phyloP scores from a whole-genome alignment of 2,113 vertebrate species.

The Castor canadensis region DNA sequence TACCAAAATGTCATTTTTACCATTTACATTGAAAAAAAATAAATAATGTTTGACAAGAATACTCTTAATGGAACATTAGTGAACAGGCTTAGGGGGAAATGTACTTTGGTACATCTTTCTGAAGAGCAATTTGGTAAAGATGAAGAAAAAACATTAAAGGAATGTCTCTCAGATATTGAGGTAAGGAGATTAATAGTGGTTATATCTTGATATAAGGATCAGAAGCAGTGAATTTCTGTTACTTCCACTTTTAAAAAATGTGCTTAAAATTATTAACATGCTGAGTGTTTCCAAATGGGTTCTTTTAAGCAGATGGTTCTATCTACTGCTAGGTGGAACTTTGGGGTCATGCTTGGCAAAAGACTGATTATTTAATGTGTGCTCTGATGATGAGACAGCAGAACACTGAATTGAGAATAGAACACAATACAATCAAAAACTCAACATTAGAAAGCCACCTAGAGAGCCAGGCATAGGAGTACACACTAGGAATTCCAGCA shows the following conservation, averaged over 20 bases:
- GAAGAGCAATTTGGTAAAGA: neutral
- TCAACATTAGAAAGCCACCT: neutral
- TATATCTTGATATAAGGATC: neutral
- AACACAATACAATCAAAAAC: neutral
- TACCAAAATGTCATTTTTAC: neutral
- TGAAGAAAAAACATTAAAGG: neutral
- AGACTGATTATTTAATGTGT: neutral
- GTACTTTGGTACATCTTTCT: neutral
- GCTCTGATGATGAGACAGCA: neutral
- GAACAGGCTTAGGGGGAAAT: neutral
- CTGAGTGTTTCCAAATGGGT: too few species aligned
- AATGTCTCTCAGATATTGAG: too few species aligned
- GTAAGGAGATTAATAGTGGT: neutral
- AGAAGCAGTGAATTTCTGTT: neutral
- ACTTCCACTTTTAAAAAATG: neutral
- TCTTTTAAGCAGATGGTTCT: neutral
- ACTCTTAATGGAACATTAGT: neutral
- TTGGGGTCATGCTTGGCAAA: fast-evolving
- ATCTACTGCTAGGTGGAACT: neutral
- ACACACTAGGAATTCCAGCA: neutral
- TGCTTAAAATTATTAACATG: neutral
- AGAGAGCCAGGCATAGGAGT: neutral
- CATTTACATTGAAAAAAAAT: neutral
- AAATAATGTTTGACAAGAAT: neutral
- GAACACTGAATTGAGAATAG: neutral